These are phyloP conservation scores for Onychomys arenicola DNA, from an alignment of 2,797 vertebrate genomes.

Conservation along the genomic window DNA sequence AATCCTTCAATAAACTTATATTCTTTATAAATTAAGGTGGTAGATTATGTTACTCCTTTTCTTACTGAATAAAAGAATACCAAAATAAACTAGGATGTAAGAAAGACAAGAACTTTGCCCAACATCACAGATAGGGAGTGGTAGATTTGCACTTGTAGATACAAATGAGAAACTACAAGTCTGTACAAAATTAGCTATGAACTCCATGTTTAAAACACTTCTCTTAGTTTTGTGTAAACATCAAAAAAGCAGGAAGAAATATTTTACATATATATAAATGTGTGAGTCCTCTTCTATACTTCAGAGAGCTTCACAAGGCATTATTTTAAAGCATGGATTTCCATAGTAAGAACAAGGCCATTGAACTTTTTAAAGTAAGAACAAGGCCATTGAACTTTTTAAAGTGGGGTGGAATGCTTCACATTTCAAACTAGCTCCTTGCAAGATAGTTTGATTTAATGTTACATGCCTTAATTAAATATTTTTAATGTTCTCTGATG, in stretches of 20 bases:
- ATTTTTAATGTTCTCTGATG: not conserved
- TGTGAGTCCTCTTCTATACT: not conserved
- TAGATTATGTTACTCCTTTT: not conserved
- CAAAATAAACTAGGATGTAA: not conserved
- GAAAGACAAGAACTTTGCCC: not conserved
- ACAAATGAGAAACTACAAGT: not conserved
- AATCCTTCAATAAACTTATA: not conserved
- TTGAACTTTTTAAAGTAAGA: constrained; percentile 17
- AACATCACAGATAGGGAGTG: not conserved
- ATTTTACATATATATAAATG: not conserved
- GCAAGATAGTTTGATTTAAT: constrained; percentile 31
- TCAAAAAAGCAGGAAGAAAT: not conserved
- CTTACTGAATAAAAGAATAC: not conserved
- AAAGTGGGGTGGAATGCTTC: not conserved
- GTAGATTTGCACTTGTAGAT: not conserved
- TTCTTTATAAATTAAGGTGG: not conserved
- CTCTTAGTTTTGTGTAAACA: not conserved
- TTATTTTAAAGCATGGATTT: constrained; percentile 31
- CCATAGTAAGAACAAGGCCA: not conserved
- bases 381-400: not conserved
- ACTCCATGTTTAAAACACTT: not conserved
- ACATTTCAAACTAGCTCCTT: not conserved
- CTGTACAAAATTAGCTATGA: not conserved
- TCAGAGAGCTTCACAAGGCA: not conserved
- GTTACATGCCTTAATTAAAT: constrained; percentile 49